phyloP scores from a whole-genome alignment of 2,797 vertebrate species.

The Molossus alvarezi region DNA sequence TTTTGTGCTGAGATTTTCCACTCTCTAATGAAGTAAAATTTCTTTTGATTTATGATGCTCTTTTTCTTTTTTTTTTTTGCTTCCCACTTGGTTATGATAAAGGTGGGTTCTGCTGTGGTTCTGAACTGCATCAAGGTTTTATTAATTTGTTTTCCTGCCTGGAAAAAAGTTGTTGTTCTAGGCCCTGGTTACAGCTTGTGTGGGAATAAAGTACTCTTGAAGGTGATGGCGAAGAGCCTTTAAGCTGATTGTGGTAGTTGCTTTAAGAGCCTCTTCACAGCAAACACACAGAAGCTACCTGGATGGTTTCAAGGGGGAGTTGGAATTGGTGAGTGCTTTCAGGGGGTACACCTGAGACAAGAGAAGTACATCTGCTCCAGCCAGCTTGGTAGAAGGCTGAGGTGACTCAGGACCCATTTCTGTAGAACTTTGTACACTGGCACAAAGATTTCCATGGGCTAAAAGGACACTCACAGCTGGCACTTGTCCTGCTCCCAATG shows the following conservation, averaged over 20 bases:
- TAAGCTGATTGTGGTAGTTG: constrained; percentile 59
- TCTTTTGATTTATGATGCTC: constrained; percentile 83
- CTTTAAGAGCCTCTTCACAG: constrained; percentile 59
- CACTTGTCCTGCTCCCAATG: background rate
- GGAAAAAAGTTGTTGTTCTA: constrained; percentile 77
- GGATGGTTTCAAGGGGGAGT: background rate
- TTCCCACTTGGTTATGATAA: constrained; percentile 76
- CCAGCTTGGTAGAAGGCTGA: constrained; percentile 56
- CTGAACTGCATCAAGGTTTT: constrained; percentile 77
- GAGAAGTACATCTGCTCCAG: constrained; percentile 77
- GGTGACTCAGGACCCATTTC: constrained; percentile 18
- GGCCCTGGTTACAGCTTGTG: constrained; percentile 67
- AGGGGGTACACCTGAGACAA: constrained; percentile 53
- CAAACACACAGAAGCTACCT: constrained; percentile 37
- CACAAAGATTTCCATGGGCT: background rate
- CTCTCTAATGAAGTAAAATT: constrained; percentile 65
- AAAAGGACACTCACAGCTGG: background rate
- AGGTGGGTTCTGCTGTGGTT: constrained; percentile 66
- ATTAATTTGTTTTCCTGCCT: constrained; percentile 84
- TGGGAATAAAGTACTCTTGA: constrained; percentile 63
- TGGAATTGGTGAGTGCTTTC: constrained; percentile 32
- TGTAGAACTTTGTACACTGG: background rate
- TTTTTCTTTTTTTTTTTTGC: background rate
- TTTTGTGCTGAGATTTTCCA: constrained; percentile 64
- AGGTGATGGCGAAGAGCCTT: background rate